phyloP scores from a whole-genome alignment of 2,888 invertebrate genomes.

The Sicus ferrugineus region DNA sequence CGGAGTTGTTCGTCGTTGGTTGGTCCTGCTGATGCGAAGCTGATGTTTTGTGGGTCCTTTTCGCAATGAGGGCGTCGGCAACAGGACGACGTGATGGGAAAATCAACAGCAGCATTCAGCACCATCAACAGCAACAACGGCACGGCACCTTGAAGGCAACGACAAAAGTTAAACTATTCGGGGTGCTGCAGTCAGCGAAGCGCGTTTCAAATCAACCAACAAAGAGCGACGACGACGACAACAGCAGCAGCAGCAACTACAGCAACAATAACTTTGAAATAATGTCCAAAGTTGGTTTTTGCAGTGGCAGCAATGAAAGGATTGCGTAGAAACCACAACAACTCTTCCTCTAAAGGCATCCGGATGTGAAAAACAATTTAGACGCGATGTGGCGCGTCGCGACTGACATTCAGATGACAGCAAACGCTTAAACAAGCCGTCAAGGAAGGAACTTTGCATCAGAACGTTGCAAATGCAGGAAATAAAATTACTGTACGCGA shows the following conservation, averaged over 20 bases:
- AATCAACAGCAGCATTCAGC: background rate
- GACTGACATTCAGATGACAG: constrained; percentile 20
- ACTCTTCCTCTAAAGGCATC: background rate
- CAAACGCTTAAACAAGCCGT: constrained; percentile 26
- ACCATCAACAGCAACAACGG: background rate
- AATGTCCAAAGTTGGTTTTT: constrained; percentile 15
- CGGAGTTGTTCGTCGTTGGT: constrained; percentile 28
- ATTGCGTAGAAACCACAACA: constrained; percentile 13
- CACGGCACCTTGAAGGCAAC: background rate
- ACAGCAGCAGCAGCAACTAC: background rate
- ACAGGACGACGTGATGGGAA: constrained; percentile 15
- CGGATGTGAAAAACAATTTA: constrained; percentile 22
- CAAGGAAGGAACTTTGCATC: background rate
- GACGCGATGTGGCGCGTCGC: constrained; percentile 5
- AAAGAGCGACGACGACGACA: background rate
- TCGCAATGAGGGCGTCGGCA: constrained; percentile 42
- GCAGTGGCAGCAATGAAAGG: constrained; percentile 8
- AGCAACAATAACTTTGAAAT: constrained; percentile 6
- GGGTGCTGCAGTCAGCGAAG: constrained; percentile 9
- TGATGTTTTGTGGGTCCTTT: constrained; percentile 43
- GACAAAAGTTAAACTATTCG: constrained; percentile 9
- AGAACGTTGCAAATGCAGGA: constrained; percentile 3
- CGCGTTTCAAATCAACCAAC: constrained; percentile 18
- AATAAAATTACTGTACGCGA: background rate
- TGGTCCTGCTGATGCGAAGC: constrained; percentile 37